Conservation (phyloP, 2,888 invertebrate species). For the Cephus pulcher region DNA sequence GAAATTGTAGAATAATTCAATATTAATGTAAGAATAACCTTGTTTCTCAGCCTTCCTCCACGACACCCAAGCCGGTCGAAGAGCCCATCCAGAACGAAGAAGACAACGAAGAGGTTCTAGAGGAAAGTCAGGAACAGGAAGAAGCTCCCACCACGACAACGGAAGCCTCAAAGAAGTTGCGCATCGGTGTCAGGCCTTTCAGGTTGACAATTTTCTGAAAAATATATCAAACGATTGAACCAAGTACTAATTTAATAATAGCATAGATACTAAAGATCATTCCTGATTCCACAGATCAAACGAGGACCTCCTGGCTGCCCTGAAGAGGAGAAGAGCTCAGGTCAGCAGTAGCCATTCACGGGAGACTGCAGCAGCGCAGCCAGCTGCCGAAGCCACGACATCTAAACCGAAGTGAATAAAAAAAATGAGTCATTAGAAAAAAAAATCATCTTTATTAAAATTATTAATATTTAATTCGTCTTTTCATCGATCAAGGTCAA, state of each 20-base stretch:
- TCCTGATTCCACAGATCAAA: constrained; percentile 70
- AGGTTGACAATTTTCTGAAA: constrained; percentile 44
- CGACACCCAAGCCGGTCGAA: constrained; percentile 52
- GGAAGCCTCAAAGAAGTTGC: constrained; percentile 75
- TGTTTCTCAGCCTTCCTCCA: constrained; percentile 41
- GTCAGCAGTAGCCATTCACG: constrained; percentile 69
- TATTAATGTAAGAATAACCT: not conserved
- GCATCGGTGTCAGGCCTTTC: constrained; percentile 78
- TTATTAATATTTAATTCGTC: not conserved
- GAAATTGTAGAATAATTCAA: not conserved
- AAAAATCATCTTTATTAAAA: not conserved
- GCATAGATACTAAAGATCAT: not conserved
- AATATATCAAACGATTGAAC: not conserved
- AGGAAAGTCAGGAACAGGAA: constrained; percentile 71
- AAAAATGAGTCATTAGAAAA: not conserved
- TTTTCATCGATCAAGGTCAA: not conserved
- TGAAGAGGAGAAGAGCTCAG: constrained; percentile 80
- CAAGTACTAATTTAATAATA: not conserved
- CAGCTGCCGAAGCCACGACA: constrained; percentile 43
- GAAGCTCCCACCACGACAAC: constrained; percentile 73
- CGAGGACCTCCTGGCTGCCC: constrained; percentile 78
- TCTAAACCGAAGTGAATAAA: constrained; percentile 43
- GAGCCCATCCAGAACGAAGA: constrained; percentile 59
- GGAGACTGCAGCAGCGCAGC: constrained; percentile 41
- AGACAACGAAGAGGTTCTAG: constrained; percentile 68